Conservation (phyloP, 2,888 invertebrate genomes). For the Lypha dubia region DNA sequence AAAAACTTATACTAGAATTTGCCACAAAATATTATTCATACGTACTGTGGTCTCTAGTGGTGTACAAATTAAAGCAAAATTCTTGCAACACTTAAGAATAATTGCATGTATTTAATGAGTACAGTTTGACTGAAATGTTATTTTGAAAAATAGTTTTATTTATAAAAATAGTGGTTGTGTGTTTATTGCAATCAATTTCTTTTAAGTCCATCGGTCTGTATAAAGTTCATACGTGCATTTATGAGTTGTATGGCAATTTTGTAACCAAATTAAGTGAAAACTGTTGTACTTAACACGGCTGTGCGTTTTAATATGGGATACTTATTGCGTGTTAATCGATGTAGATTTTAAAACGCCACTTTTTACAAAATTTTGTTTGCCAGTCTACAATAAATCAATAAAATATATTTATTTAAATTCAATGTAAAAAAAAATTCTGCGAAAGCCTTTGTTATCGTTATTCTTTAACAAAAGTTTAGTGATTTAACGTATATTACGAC, state of each 20-base stretch:
- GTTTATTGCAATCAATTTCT: conserved; percentile 13
- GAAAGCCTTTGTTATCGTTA: too few relatives aligned
- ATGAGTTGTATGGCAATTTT: neutral
- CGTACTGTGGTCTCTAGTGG: conserved; percentile 24
- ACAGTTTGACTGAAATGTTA: neutral
- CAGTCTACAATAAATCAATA: too few relatives aligned
- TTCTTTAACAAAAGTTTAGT: too few relatives aligned
- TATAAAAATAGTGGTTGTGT: neutral
- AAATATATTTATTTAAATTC: too few relatives aligned
- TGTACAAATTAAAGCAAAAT: neutral
- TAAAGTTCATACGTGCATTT: neutral
- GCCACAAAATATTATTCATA: conserved; percentile 3
- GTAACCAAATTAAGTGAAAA: neutral
- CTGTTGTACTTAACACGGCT: too few relatives aligned
- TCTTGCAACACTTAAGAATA: neutral
- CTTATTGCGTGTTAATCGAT: too few relatives aligned
- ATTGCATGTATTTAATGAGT: neutral
- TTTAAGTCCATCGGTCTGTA: neutral
- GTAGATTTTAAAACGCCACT: too few relatives aligned
- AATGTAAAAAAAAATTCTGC: too few relatives aligned
- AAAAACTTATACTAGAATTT: neutral
- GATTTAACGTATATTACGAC: too few relatives aligned
- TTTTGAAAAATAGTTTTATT: neutral
- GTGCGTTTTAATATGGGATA: too few relatives aligned
- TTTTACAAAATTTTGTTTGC: too few relatives aligned